Conservation (phyloP, 1,140 invertebrate species). For the Artemia franciscana region DNA sequence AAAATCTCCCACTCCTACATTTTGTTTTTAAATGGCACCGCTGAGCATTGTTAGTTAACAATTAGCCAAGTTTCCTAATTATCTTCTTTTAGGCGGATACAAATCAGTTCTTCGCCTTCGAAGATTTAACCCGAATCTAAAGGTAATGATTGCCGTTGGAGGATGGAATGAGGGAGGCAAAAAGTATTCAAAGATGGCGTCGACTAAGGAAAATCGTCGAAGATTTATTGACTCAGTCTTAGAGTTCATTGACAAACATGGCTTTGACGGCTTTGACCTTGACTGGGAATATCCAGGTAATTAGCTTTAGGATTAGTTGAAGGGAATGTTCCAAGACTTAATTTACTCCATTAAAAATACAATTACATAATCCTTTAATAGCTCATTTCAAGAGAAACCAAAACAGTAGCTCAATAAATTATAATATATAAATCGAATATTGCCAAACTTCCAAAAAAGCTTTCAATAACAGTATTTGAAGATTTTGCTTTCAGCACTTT, state of each 20-base stretch:
- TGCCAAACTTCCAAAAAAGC: too few species aligned
- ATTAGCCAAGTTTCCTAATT: background rate
- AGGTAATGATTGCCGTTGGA: conserved; percentile 25
- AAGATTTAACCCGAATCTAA: conserved; percentile 27
- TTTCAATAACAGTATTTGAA: too few species aligned
- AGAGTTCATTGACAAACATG: conserved; percentile 25
- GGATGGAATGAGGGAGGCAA: conserved; percentile 25
- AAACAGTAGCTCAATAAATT: too few species aligned
- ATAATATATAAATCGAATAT: too few species aligned
- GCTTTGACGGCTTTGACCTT: conserved; percentile 35
- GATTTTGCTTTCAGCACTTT: too few species aligned
- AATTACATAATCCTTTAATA: too few species aligned
- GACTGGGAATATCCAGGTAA: conserved; percentile 30
- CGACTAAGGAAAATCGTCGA: conserved; percentile 14
- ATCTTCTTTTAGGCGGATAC: conserved; percentile 26
- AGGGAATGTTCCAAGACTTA: too few species aligned
- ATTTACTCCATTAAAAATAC: too few species aligned
- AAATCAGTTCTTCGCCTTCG: conserved; percentile 26
- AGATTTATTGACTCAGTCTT: conserved; percentile 32
- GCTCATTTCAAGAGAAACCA: too few species aligned
- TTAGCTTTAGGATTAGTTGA: too few species aligned
- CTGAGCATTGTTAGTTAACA: background rate
- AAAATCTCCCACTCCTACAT: background rate
- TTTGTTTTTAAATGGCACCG: background rate
- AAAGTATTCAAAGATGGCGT: conserved; percentile 25